A percentile compares a stretch with the other conserved stretches of the same genome.
Evolutionary conservation across 2,113 vertebrate genomes (phyloP).

Genomic region (Lycocorax pyrrhopterus): DNA sequence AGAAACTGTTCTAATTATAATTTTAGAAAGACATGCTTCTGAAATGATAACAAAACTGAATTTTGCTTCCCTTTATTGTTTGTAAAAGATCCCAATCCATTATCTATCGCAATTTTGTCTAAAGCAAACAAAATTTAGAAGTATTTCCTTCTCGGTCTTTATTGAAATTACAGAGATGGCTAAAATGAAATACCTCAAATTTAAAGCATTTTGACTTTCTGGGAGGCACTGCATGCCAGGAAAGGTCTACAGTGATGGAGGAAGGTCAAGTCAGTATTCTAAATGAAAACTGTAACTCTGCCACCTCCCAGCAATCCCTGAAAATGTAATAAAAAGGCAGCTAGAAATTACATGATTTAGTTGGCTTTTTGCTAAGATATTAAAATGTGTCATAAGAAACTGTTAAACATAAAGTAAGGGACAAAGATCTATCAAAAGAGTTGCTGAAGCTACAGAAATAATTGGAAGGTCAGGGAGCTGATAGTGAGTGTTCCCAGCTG

Average conservation of each 20-base stretch:
- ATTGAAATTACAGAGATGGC: neutral
- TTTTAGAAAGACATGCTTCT: neutral
- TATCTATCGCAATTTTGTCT: neutral
- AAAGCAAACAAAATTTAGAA: neutral
- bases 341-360: neutral
- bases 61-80: neutral
- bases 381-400: neutral
- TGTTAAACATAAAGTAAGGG: neutral
- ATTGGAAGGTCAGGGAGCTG: neutral
- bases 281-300: neutral
- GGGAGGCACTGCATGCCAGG: neutral
- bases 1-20: neutral
- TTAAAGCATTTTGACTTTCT: slow-evolving; percentile 1
- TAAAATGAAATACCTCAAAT: neutral
- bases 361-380: neutral
- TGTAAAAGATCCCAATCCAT: neutral
- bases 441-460: neutral
- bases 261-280: slow-evolving; percentile 6
- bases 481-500: neutral
- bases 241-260: neutral
- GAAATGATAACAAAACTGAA: neutral
- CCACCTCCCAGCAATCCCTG: slow-evolving; percentile 17
- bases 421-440: neutral
- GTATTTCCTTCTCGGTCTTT: neutral
- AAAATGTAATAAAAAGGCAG: slow-evolving; percentile 23